These are phyloP conservation scores for Anomalospiza imberbis DNA, from an alignment of 2,797 vertebrate genomes.

Conservation along the genomic window DNA sequence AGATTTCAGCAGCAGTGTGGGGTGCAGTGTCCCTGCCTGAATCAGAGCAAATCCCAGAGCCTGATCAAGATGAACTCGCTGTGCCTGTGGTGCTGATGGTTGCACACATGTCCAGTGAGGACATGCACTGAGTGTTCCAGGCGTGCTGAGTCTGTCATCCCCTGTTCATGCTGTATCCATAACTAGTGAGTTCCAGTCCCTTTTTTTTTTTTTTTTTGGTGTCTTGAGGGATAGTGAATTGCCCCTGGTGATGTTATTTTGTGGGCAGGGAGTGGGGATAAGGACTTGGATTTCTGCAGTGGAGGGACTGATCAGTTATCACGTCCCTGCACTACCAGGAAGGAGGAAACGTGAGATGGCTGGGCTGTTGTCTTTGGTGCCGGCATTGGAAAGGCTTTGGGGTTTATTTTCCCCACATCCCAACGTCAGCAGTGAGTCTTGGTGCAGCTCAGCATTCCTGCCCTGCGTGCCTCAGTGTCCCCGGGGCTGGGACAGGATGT, in stretches of 20 bases:
- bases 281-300: neutral
- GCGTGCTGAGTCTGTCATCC: neutral
- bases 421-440: fast-evolving
- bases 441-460: neutral
- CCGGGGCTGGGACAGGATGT: conserved; percentile 46
- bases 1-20: neutral
- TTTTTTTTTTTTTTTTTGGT: neutral
- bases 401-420: neutral
- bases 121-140: fast-evolving
- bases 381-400: fast-evolving
- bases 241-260: neutral
- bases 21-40: neutral
- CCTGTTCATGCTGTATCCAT: neutral
- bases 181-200: neutral
- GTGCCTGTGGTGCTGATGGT: neutral
- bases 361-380: neutral
- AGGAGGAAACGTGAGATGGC: neutral
- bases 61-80: neutral
- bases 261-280: neutral
- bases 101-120: neutral
- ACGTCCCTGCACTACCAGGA: fast-evolving
- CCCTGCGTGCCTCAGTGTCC: neutral
- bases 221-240: neutral
- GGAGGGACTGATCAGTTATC: neutral
- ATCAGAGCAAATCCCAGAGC: neutral